A percentile compares a stretch with the other conserved stretches of the same genome.
Conservation (phyloP, 2,888 invertebrate genomes). For the Escarpia spicata region DNA sequence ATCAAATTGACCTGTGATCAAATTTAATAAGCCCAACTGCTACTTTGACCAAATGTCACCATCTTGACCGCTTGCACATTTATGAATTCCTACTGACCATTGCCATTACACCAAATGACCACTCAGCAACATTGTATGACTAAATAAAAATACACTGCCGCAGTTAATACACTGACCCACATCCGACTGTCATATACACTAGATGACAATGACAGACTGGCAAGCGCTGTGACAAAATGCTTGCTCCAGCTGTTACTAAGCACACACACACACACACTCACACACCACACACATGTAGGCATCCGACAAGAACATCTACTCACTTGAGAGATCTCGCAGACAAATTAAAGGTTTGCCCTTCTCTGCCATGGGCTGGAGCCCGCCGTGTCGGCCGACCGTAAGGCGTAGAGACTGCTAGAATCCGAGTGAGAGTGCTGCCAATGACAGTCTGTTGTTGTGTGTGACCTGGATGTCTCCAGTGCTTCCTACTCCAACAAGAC, state of each 20-base stretch:
- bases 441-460: neutral
- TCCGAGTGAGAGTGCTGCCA: neutral
- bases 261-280: neutral
- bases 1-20: neutral
- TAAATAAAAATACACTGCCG: neutral
- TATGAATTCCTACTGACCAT: too few species aligned
- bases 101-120: neutral
- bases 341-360: constrained; percentile 11
- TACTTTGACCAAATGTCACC: neutral
- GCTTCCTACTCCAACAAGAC: constrained; percentile 1
- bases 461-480: neutral
- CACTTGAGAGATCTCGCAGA: constrained; percentile 16
- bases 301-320: neutral
- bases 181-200: neutral
- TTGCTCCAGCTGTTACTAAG: neutral
- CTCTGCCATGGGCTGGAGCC: constrained; percentile 12
- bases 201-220: neutral
- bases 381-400: neutral
- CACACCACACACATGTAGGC: neutral
- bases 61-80: too few species aligned
- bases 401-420: neutral
- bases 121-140: neutral
- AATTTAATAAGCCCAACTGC: neutral
- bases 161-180: neutral
- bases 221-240: neutral